Evolutionary conservation across 2,113 vertebrate species (phyloP), one percentile per base, ranked within the genome.

Genomic region (Varanus salvator): DNA sequence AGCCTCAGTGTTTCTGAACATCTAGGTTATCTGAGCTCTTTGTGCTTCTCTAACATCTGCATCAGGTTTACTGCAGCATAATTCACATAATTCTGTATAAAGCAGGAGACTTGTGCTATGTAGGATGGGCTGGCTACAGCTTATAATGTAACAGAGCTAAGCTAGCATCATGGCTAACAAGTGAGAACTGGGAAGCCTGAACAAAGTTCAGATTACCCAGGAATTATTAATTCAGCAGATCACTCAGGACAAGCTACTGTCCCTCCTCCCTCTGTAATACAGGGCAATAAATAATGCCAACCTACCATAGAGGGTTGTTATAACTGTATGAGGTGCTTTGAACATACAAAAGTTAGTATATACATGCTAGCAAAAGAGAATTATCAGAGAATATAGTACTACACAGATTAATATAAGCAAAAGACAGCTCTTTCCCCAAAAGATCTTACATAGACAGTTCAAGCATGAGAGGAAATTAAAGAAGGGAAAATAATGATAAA

Each of bases 11-110:
- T 92, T 75, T 82, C 1, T 80, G 50, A 81, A 81, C 27, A 92
- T 34, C 48, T 87, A 54, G 44, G 85, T 85, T 87, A 89, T 91
- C 31, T 74, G 11, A 83, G 50, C 8, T 91, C 84, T 80, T 8
- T 17, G 38, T 69, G 1, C 48, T 34, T 19, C 17, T n/a, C 48
- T 82, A 4, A 66, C 72, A 8, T 0, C 0, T 44, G 21, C 17
- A n/a, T 34, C 5, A 66, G 15, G 84, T 48, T 48, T 31, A 71
- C 74, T 75, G 74, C n/a, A 57, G 0, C 11, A 38, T 0, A 76
- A 25, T 11, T 6, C 27, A 19, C 69, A 60, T 77, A 86, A 0
- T 52, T 85, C 29, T 54, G 76, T 14, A 87, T 48, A 75, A 44
- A 3, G 6, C 38, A 27, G 84, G 87, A 31, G 90, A n/a, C 9